A percentile compares a stretch with the other conserved stretches of the same genome.
phyloP scores from a whole-genome alignment of 2,888 invertebrate genomes.

The Cataglyphis albicans region DNA sequence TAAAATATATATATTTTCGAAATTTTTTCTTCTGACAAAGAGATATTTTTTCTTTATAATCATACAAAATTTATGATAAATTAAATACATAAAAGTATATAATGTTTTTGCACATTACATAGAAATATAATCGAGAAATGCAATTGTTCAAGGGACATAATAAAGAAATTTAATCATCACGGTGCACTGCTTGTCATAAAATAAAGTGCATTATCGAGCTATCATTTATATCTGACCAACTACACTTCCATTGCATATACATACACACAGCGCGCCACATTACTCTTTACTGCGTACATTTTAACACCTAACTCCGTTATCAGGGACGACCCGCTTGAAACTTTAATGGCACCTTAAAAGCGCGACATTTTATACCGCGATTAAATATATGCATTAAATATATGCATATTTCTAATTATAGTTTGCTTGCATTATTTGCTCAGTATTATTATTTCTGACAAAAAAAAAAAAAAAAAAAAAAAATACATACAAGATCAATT shows the following conservation, averaged over 20 bases:
- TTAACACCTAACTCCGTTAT: constrained; percentile 13
- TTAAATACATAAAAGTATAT: neutral
- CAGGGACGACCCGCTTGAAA: constrained; percentile 5
- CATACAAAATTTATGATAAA: neutral
- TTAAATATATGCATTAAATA: constrained; percentile 18
- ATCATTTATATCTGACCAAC: constrained; percentile 20
- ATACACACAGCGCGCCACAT: neutral
- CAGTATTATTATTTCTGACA: neutral
- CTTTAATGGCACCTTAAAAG: constrained; percentile 44
- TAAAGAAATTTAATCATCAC: constrained; percentile 7
- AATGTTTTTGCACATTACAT: neutral
- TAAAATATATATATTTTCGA: neutral
- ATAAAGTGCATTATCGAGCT: constrained; percentile 9
- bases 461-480: neutral
- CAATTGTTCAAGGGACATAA: neutral
- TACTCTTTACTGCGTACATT: constrained; percentile 17
- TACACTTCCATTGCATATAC: constrained; percentile 9
- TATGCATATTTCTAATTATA: constrained; percentile 11
- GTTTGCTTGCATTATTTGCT: neutral
- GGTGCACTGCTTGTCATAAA: neutral
- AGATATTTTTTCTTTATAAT: neutral
- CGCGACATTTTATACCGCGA: constrained; percentile 20
- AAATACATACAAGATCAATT: neutral
- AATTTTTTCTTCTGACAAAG: neutral
- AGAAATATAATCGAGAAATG: neutral